These are phyloP conservation scores for Pammene fasciana DNA, from an alignment of 2,888 invertebrate species.

Conservation along the genomic window DNA sequence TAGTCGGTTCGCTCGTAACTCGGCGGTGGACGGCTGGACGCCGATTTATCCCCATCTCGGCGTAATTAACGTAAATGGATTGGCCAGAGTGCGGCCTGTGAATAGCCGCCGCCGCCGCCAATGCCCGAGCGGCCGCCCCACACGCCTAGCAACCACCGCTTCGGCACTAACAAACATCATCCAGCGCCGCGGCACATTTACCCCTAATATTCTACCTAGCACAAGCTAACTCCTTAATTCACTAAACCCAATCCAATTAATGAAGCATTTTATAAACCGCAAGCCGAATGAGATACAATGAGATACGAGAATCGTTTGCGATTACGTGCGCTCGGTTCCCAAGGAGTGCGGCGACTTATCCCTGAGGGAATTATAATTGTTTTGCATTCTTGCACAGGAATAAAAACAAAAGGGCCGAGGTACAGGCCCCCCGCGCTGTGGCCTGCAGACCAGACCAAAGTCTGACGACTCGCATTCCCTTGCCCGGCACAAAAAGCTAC, in stretches of 20 bases:
- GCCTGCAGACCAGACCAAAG: slow-evolving; percentile 75
- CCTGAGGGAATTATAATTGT: slow-evolving; percentile 81
- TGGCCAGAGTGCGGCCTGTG: slow-evolving; percentile 74
- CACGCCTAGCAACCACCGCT: slow-evolving; percentile 43
- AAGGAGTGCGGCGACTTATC: slow-evolving; percentile 73
- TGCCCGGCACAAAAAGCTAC: slow-evolving; percentile 72
- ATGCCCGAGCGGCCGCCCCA: slow-evolving; percentile 48
- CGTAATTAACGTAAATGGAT: slow-evolving; percentile 83
- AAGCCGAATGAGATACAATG: slow-evolving; percentile 68
- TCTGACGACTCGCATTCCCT: slow-evolving; percentile 80
- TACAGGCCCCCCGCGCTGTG: slow-evolving; percentile 75
- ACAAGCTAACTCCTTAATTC: slow-evolving; percentile 46
- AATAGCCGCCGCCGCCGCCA: slow-evolving; percentile 59
- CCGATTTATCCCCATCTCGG: slow-evolving; percentile 81
- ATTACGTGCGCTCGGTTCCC: slow-evolving; percentile 71
- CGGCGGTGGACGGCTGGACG: slow-evolving; percentile 81
- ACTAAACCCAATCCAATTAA: slow-evolving; percentile 65
- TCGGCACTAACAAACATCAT: slow-evolving; percentile 1
- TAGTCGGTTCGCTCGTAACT: slow-evolving; percentile 83
- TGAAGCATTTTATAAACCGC: slow-evolving; percentile 67
- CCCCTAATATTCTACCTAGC: slow-evolving; percentile 44
- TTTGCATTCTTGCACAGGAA: slow-evolving; percentile 82
- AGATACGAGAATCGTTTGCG: slow-evolving; percentile 68
- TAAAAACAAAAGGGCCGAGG: slow-evolving; percentile 78
- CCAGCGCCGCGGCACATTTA: slow-evolving; percentile 35